Evolutionary conservation across 2,113 vertebrate species (phyloP).

Genomic region (Indri indri): DNA sequence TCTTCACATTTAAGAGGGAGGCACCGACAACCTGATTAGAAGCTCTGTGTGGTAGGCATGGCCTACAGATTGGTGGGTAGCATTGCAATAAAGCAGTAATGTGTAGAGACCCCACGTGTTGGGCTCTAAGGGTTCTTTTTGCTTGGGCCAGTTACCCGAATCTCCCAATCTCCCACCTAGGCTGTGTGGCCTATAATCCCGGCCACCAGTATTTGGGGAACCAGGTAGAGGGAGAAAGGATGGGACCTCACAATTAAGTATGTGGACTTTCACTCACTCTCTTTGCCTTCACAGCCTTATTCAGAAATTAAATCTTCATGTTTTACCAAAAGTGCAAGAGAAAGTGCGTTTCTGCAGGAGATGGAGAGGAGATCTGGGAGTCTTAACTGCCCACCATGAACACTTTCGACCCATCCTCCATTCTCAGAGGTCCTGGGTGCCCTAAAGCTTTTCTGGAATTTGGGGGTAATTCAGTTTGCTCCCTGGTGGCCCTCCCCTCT

Average conservation of each 20-base stretch:
- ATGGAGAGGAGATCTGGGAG: no score
- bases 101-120: fast-evolving
- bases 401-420: neutral
- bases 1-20: neutral
- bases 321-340: neutral
- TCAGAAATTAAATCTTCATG: neutral
- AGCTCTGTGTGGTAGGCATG: neutral
- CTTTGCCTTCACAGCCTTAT: neutral
- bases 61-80: neutral
- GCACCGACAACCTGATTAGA: neutral
- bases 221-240: neutral
- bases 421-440: neutral
- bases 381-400: fast-evolving
- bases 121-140: neutral
- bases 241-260: fast-evolving
- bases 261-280: neutral
- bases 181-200: neutral
- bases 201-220: neutral
- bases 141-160: neutral
- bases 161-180: neutral
- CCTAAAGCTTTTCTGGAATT: neutral
- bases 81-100: neutral
- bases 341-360: neutral
- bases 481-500: neutral
- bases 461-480: neutral